Conservation (phyloP, 92 coral and sea anemone genomes). For the Heteractis magnifica region DNA sequence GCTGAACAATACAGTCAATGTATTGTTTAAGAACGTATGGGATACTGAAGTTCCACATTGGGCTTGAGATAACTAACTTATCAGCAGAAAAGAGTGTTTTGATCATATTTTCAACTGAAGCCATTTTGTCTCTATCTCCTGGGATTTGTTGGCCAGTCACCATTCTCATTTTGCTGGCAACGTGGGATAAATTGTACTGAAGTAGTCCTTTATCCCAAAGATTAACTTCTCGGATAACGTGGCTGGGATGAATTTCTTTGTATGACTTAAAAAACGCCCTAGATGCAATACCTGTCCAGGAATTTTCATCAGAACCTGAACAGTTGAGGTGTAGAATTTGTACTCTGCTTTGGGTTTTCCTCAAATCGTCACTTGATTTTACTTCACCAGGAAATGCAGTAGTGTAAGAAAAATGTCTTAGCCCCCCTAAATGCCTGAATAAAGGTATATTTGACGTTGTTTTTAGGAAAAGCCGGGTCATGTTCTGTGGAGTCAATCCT, state of each 20-base stretch:
- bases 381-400: slow-evolving; percentile 89
- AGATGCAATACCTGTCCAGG: slow-evolving; percentile 92
- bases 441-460: not conserved
- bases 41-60: slow-evolving; percentile 99
- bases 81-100: slow-evolving; percentile 77
- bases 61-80: slow-evolving; percentile 88
- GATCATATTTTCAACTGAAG: slow-evolving; percentile 85
- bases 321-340: slow-evolving; percentile 89
- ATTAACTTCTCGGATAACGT: slow-evolving; percentile 72
- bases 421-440: not conserved
- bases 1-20: slow-evolving; percentile 96
- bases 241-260: slow-evolving; percentile 51
- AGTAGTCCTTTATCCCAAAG: slow-evolving; percentile 91
- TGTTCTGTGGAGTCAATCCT: not conserved
- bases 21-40: slow-evolving; percentile 97
- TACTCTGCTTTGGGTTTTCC: slow-evolving; percentile 43
- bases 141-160: slow-evolving; percentile 63
- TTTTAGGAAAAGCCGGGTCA: slow-evolving; percentile 29
- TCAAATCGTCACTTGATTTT: slow-evolving; percentile 64
- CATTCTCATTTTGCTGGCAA: slow-evolving; percentile 95
- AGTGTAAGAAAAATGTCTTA: slow-evolving; percentile 52
- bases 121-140: slow-evolving; percentile 67
- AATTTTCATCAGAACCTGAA: slow-evolving; percentile 86
- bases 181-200: slow-evolving; percentile 82
- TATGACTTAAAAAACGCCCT: slow-evolving; percentile 68